These are phyloP conservation scores for Cataglyphis hispanica DNA, from an alignment of 1,140 invertebrate genomes.

Conservation along the genomic window DNA sequence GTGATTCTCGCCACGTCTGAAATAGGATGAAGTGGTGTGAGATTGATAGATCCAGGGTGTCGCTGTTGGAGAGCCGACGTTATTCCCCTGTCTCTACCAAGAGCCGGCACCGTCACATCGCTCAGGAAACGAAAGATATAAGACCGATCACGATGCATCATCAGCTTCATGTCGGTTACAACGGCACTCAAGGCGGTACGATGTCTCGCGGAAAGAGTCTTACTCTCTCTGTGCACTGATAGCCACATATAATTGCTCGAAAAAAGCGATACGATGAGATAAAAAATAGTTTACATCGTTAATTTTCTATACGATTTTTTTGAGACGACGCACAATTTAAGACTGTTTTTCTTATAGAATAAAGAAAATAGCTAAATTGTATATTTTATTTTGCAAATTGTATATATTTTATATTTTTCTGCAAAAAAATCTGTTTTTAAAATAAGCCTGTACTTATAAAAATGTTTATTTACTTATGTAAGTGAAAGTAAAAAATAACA, in stretches of 20 bases:
- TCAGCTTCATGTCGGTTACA: conserved; percentile 75
- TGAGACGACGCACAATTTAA: not conserved
- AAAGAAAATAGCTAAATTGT: not conserved
- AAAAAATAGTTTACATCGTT: not conserved
- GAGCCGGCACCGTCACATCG: conserved; percentile 58
- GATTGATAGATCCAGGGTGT: conserved; percentile 74
- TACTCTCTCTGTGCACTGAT: not conserved
- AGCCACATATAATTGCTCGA: not conserved
- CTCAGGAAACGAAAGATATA: conserved; percentile 65
- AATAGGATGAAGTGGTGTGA: conserved; percentile 81
- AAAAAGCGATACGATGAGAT: not conserved
- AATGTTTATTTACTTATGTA: not conserved
- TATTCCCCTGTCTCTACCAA: conserved; percentile 71
- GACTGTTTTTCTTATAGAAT: not conserved
- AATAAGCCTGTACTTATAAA: not conserved
- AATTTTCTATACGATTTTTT: not conserved
- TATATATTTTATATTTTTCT: not conserved
- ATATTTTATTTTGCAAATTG: too few species aligned
- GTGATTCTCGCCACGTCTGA: not conserved
- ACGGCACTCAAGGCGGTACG: conserved; percentile 71
- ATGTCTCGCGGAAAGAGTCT: not conserved
- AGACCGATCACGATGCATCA: conserved; percentile 73
- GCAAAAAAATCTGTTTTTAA: not conserved
- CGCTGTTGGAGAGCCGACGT: conserved; percentile 73
- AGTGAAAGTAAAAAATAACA: not conserved